These are phyloP conservation scores for Sphenopsis melanotis DNA, from an alignment of 2,797 vertebrate species.

Conservation along the genomic window DNA sequence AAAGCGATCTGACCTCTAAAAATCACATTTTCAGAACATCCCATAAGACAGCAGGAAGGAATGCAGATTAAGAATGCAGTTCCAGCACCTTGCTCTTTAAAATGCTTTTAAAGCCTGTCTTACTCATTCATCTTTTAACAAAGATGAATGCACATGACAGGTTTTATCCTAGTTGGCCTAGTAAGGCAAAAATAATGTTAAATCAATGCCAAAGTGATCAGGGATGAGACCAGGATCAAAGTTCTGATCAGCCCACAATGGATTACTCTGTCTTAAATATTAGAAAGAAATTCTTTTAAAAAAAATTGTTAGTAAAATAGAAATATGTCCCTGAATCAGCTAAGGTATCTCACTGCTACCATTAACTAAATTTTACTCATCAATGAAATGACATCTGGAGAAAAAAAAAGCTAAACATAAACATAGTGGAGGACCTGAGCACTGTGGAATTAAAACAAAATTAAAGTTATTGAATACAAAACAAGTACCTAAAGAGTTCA, in stretches of 20 bases:
- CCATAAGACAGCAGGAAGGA: slow-evolving; percentile 68
- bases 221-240: slow-evolving; percentile 57
- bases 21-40: slow-evolving; percentile 69
- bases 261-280: slow-evolving; percentile 53
- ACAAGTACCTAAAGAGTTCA: not conserved
- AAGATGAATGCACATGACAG: slow-evolving; percentile 70
- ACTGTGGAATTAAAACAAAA: slow-evolving; percentile 56
- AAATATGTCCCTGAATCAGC: not conserved
- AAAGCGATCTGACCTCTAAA: slow-evolving; percentile 74
- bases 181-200: slow-evolving; percentile 62
- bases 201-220: slow-evolving; percentile 69
- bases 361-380: slow-evolving; percentile 32
- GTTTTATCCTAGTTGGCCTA: slow-evolving; percentile 33
- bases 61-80: slow-evolving; percentile 71
- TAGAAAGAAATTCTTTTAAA: slow-evolving; percentile 21
- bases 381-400: slow-evolving; percentile 38
- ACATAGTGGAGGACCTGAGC: slow-evolving; percentile 16
- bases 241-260: slow-evolving; percentile 37
- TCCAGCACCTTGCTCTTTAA: slow-evolving; percentile 73
- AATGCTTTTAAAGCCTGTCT: slow-evolving; percentile 75
- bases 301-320: not conserved
- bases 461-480: slow-evolving; percentile 21
- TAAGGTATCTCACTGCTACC: slow-evolving; percentile 28
- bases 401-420: slow-evolving; percentile 37
- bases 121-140: slow-evolving; percentile 72